Evolutionary conservation across 2,113 vertebrate genomes (phyloP).

Genomic region (Ceratotherium simum): DNA sequence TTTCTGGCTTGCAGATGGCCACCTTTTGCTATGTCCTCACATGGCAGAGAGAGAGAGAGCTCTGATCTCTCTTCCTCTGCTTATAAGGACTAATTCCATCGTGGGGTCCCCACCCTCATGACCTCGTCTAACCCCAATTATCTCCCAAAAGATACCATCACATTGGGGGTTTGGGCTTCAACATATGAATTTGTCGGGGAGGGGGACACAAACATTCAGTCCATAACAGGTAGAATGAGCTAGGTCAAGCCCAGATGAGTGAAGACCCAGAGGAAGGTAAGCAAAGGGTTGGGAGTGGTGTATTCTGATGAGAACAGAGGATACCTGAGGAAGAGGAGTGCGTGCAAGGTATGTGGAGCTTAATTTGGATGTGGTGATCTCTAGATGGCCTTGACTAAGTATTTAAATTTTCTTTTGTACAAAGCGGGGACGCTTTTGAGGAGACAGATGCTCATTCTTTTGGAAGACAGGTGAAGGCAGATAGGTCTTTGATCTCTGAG

Average conservation of each 20-base stretch:
- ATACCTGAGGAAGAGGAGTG: not conserved
- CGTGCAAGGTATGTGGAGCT: not conserved
- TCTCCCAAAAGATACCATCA: not conserved
- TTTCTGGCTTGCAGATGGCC: not conserved
- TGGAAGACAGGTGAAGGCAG: not conserved
- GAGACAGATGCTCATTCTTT: not conserved
- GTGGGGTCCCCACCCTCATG: not conserved
- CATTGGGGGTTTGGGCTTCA: not conserved
- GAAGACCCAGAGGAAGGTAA: not conserved
- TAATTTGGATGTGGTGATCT: not conserved
- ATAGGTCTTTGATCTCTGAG: not conserved
- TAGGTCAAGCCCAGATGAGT: not conserved
- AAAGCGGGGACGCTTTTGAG: not conserved
- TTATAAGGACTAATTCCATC: not conserved
- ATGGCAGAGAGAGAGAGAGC: not conserved
- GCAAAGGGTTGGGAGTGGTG: not conserved
- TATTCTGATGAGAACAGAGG: slow-evolving; percentile 11
- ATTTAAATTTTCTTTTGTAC: slow-evolving; percentile 34
- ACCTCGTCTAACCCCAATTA: not conserved
- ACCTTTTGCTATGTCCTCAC: not conserved
- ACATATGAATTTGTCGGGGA: not conserved
- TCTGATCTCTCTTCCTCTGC: not conserved
- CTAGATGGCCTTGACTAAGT: not conserved
- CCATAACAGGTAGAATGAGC: not conserved
- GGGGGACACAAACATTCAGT: not conserved